Percentiles rank a stretch among this genome's conserved stretches.
Evolutionary conservation across 2,888 invertebrate species (phyloP).

Genomic region (Heliconius sara): DNA sequence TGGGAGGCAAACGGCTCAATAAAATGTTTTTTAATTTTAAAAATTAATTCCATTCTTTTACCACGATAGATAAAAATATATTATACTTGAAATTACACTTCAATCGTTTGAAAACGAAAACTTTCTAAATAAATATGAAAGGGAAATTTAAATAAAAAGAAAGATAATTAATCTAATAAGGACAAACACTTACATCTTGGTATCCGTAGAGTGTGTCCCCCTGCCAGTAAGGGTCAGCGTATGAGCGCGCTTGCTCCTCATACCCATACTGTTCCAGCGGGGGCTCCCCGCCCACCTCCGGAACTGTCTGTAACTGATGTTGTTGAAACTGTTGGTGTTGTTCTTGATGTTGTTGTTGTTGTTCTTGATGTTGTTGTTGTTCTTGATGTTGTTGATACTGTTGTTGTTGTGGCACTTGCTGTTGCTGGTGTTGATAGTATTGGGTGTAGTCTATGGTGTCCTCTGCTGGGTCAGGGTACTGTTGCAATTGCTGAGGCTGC

Average conservation of each 20-base stretch:
- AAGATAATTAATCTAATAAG: no score
- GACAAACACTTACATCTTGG: conserved; percentile 59
- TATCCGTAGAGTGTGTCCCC: conserved; percentile 57
- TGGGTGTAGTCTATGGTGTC: conserved; percentile 56
- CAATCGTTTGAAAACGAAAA: neutral
- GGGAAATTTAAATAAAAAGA: neutral
- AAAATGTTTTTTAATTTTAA: neutral
- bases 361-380: conserved; percentile 27
- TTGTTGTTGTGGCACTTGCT: conserved; percentile 32
- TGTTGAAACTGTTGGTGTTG: conserved; percentile 32
- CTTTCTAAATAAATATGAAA: neutral
- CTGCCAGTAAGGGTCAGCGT: conserved; percentile 66
- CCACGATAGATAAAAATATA: neutral
- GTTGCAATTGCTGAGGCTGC: conserved; percentile 54
- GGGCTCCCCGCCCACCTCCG: conserved; percentile 26
- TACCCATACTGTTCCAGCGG: conserved; percentile 45
- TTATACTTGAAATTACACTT: neutral
- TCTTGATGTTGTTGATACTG: conserved; percentile 29
- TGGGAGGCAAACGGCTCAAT: no score
- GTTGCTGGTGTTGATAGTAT: conserved; percentile 54
- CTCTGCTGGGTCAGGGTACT: conserved; percentile 48
- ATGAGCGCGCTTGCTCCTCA: conserved; percentile 55
- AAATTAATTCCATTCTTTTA: no score
- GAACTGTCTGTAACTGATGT: conserved; percentile 23
- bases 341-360: conserved; percentile 26